Conservation (phyloP, 2,797 vertebrate species). For the Okamejei kenojei region DNA sequence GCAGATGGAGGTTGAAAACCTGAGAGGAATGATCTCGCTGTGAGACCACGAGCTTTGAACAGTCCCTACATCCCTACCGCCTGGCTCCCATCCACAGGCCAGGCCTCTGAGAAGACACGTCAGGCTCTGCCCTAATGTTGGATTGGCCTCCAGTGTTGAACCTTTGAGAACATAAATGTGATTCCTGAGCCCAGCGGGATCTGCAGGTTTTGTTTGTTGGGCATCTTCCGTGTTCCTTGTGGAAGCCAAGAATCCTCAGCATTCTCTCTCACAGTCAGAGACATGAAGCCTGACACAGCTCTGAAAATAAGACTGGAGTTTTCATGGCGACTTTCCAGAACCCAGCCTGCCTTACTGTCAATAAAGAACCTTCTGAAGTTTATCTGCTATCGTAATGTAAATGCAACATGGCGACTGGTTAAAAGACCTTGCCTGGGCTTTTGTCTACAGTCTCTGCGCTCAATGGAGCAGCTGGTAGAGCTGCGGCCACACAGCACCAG, state of each 20-base stretch:
- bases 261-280: neutral
- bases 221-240: neutral
- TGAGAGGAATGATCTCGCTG: neutral
- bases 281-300: neutral
- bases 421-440: neutral
- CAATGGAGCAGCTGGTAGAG: too few species aligned
- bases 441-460: neutral
- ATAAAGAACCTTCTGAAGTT: neutral
- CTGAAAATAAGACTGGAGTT: neutral
- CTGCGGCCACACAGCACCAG: too few species aligned
- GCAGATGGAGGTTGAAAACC: slow-evolving; percentile 6
- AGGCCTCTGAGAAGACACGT: neutral
- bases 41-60: neutral
- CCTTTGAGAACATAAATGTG: neutral
- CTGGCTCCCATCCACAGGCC: slow-evolving; percentile 39
- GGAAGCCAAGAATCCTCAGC: neutral
- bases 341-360: neutral
- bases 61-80: neutral
- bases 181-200: neutral
- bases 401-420: neutral
- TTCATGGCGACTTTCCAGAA: neutral
- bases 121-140: neutral
- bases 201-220: neutral
- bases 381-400: neutral
- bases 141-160: neutral